Evolutionary conservation across 2,113 vertebrate species (phyloP).

Genomic region (Motacilla tschutschensis): DNA sequence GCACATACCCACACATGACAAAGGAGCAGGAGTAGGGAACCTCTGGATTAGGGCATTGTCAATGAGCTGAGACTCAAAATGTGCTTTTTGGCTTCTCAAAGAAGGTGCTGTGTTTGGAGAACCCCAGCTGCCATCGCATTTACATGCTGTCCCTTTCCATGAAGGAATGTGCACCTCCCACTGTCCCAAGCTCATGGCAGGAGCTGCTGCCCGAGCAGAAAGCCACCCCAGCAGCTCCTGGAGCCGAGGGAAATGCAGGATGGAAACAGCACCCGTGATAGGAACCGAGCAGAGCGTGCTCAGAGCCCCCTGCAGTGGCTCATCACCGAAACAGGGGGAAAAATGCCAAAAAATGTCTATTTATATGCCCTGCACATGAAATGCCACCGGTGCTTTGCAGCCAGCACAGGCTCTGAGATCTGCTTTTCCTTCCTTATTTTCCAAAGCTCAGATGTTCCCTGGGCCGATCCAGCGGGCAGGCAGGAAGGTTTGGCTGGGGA

Average conservation of each 20-base stretch:
- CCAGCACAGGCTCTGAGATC: rapidly evolving
- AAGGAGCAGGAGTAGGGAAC: not conserved
- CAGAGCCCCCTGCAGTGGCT: not conserved
- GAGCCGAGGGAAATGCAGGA: rapidly evolving
- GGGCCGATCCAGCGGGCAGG: rapidly evolving
- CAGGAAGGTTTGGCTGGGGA: not conserved
- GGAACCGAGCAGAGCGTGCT: not conserved
- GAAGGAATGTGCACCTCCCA: rapidly evolving
- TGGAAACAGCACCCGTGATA: not conserved
- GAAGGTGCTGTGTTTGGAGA: rapidly evolving
- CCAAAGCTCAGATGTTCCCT: not conserved
- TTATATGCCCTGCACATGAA: rapidly evolving
- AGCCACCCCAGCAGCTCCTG: not conserved
- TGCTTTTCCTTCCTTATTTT: not conserved
- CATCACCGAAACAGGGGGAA: rapidly evolving
- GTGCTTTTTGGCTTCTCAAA: not conserved
- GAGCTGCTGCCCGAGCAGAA: not conserved
- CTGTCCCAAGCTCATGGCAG: not conserved
- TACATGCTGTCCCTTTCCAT: rapidly evolving
- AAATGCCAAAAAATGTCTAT: not conserved
- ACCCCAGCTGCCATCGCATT: rapidly evolving
- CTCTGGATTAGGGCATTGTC: not conserved
- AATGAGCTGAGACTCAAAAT: rapidly evolving
- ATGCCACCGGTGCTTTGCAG: rapidly evolving
- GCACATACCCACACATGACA: rapidly evolving